Evolutionary conservation across 1,140 invertebrate species (phyloP), one percentile per base, ranked within the genome.

Genomic region (Tribolium madens): DNA sequence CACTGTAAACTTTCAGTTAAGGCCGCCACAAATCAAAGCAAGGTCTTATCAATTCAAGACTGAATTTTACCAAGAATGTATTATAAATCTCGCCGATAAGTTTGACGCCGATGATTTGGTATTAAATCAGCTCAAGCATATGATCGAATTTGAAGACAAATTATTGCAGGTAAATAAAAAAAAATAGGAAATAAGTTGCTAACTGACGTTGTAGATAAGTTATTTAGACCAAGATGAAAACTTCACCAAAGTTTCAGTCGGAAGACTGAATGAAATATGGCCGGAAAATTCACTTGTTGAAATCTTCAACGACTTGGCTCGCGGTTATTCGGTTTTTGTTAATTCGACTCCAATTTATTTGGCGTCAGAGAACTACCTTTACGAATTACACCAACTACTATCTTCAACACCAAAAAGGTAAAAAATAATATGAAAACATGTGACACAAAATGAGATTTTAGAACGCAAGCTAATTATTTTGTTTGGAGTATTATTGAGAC

Each of bases 381-480:
- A 52, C 18, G 70, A 72, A 31, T 31, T 72, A 36, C 17, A 72
- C 10, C 3, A 31, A 14, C 18, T 72, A 47, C 21, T 72, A 14
- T 15, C 4, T n/a, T 10, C n/a, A 3, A 52, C 47, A 48, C 47
- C 70, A 1, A 48, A 64, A 64, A 31, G 57, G 57, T 64, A n/a
- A 42, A n/a, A n/a, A 42, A 9, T 9, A 42, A 2, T 42, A 3
- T 2, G 2, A 10, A 42, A 42, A 42, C 2, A 10, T 7, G 36
- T 42, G n/a, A 3, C 2, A 15, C 21, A 64, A 64, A 33, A 18
- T 1, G 1, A 17, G 9, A 53, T 64, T 64, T 4, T 14, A 48
- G 70, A n/a, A 72, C 50, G 0, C 70, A 72, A 72, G 70, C 70
- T 50, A 52, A 72, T 47, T 72, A 52, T 17, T 21, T 72, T 9